These are phyloP conservation scores for Conger conger DNA, from an alignment of 2,113 vertebrate genomes.

Conservation along the genomic window DNA sequence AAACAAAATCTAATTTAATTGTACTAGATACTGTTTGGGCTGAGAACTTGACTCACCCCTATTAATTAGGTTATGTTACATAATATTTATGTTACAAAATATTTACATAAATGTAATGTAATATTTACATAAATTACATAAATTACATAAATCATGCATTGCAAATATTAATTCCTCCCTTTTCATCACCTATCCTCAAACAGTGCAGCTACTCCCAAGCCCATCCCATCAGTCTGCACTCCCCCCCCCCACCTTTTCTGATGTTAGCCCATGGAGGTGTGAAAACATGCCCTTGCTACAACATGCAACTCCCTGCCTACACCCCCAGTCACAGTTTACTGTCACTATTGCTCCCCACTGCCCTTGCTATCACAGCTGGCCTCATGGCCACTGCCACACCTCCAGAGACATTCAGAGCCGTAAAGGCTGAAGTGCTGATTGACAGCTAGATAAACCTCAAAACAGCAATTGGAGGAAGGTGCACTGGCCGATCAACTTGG, in stretches of 20 bases:
- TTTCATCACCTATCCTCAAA: not conserved
- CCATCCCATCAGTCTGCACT: not conserved
- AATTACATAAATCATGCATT: not conserved
- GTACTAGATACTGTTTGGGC: no score
- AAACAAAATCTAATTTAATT: no score
- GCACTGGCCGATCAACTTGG: not conserved
- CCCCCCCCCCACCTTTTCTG: not conserved
- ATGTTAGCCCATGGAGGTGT: not conserved
- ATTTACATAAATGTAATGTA: no score
- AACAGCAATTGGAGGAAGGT: constrained; percentile 27
- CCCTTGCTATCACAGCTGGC: constrained; percentile 57
- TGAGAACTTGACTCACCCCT: no score
- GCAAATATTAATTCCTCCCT: not conserved
- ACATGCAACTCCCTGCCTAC: not conserved
- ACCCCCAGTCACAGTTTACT: constrained; percentile 16
- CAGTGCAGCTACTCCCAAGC: not conserved
- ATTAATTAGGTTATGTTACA: no score
- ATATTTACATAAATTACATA: no score
- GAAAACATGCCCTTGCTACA: not conserved
- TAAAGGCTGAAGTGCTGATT: constrained; percentile 35
- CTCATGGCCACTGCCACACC: constrained; percentile 8
- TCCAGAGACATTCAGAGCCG: constrained; percentile 30
- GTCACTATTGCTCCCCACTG: constrained; percentile 29
- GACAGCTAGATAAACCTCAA: constrained; percentile 29
- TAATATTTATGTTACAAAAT: no score